These are phyloP conservation scores for Cephalopholis sonnerati DNA, from an alignment of 2,113 vertebrate species.

Conservation along the genomic window DNA sequence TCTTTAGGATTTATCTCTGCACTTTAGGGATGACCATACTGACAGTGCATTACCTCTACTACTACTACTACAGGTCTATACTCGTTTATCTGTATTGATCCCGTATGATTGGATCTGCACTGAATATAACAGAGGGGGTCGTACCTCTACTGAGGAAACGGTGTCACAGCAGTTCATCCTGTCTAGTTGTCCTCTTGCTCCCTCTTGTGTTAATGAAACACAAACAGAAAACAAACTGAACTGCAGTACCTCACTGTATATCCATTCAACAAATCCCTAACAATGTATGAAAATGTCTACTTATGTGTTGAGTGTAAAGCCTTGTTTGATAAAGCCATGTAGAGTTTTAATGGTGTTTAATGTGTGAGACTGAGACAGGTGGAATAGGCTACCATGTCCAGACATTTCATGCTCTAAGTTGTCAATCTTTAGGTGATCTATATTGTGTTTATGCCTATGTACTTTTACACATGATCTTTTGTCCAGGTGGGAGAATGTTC, in stretches of 20 bases:
- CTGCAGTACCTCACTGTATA: neutral
- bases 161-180: neutral
- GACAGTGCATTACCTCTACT: too few relatives aligned
- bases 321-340: neutral
- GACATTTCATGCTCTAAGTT: too few relatives aligned
- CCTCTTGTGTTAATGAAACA: constrained; percentile 57
- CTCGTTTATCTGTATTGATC: neutral
- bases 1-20: neutral
- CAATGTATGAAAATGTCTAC: neutral
- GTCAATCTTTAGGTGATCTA: neutral
- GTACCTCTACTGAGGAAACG: neutral
- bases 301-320: neutral
- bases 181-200: constrained; percentile 54
- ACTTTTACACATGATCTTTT: neutral
- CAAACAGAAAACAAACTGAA: neutral
- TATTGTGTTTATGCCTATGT: neutral
- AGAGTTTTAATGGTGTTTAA: neutral
- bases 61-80: too few relatives aligned
- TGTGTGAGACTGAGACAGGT: neutral
- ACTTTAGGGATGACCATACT: neutral
- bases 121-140: neutral
- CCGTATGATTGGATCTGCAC: neutral
- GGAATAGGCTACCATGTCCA: neutral
- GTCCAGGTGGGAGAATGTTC: neutral
- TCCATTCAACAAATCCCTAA: neutral